phyloP scores from a whole-genome alignment of 2,797 vertebrate genomes.

The Coracias cyanogaster region DNA sequence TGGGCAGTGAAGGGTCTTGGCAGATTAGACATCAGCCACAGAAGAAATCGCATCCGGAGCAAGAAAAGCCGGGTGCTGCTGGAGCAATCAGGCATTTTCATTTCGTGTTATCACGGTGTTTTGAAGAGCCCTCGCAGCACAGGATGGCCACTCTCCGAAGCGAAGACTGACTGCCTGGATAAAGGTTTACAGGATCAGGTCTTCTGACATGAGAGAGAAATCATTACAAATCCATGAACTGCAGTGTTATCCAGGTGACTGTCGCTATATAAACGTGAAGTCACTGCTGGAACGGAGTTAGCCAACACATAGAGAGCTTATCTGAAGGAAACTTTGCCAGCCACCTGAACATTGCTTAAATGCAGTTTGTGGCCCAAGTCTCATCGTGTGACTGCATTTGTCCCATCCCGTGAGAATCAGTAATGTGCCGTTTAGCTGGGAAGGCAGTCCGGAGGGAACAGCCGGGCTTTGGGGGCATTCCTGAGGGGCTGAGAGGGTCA shows the following conservation, averaged over 20 bases:
- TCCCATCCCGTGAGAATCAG: background rate
- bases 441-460: background rate
- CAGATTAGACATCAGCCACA: background rate
- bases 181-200: background rate
- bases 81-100: background rate
- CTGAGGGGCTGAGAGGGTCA: background rate
- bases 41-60: background rate
- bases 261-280: background rate
- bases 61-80: background rate
- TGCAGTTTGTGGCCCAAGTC: background rate
- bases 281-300: background rate
- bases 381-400: background rate
- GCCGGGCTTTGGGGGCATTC: accelerated
- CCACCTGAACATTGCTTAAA: background rate
- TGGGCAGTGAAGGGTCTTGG: background rate
- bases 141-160: background rate
- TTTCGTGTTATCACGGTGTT: background rate
- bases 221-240: background rate
- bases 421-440: background rate
- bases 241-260: background rate
- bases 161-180: background rate
- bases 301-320: background rate
- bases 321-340: background rate
- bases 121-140: background rate
- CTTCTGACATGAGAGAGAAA: background rate